These are phyloP conservation scores for Amphipoea lucens DNA, from an alignment of 2,888 invertebrate species.

Conservation along the genomic window DNA sequence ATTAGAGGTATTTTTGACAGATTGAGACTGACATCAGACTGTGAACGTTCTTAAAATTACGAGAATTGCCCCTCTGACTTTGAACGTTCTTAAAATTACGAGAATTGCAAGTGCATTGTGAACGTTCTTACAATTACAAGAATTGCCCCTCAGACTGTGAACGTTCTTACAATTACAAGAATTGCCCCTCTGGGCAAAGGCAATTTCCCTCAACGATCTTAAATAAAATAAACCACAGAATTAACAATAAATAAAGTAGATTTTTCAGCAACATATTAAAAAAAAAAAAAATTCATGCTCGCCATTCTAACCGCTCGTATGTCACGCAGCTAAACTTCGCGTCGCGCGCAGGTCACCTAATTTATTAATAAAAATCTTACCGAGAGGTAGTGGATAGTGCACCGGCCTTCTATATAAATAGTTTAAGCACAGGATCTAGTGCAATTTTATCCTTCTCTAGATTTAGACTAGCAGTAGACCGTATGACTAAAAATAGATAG, in stretches of 20 bases:
- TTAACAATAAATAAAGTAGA: neutral
- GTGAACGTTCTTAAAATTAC: no score
- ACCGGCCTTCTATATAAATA: constrained; percentile 52
- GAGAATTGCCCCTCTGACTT: no score
- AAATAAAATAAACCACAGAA: neutral
- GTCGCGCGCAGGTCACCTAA: constrained; percentile 83
- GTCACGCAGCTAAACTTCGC: constrained; percentile 66
- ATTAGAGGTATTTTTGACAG: no score
- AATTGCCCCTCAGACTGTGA: no score
- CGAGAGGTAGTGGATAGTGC: constrained; percentile 71
- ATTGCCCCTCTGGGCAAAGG: neutral
- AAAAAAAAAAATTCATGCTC: constrained; percentile 29
- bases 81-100: no score
- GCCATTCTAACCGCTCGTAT: constrained; percentile 64
- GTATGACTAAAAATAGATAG: constrained; percentile 1
- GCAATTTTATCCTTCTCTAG: constrained; percentile 15
- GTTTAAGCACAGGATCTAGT: constrained; percentile 38
- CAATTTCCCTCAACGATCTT: neutral
- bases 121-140: no score
- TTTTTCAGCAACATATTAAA: neutral
- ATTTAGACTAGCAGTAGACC: neutral
- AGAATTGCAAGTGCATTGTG: no score
- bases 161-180: no score
- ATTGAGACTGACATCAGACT: no score
- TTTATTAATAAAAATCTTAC: constrained; percentile 86